Percentiles rank a stretch among this genome's conserved stretches.
Conservation (phyloP, 2,888 invertebrate genomes). For the Scaptomyza tumidula region DNA sequence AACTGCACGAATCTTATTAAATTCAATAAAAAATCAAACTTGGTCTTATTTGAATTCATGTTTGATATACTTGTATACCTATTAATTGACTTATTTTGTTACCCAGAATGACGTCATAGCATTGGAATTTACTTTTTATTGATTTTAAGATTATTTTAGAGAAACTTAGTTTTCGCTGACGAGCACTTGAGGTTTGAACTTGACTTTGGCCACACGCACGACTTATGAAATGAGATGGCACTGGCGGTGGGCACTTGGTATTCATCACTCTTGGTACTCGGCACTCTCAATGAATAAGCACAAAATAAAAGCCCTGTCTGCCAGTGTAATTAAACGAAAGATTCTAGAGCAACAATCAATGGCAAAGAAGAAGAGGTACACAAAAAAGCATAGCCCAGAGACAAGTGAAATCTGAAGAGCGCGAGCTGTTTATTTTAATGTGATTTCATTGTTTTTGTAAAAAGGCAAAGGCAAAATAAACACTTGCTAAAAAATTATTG, state of each 20-base stretch:
- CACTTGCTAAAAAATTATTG: conserved; percentile 37
- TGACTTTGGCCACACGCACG: conserved; percentile 65
- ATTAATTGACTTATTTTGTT: conserved; percentile 4
- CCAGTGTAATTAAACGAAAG: conserved; percentile 64
- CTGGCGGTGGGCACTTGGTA: conserved; percentile 12
- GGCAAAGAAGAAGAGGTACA: conserved; percentile 39
- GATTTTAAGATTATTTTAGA: conserved; percentile 9
- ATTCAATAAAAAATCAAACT: no score
- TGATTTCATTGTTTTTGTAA: conserved; percentile 8
- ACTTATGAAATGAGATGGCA: conserved; percentile 13
- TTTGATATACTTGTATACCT: no score
- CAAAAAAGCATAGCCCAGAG: conserved; percentile 51
- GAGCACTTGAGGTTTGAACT: conserved; percentile 60
- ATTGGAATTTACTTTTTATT: conserved; percentile 24
- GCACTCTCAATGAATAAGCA: conserved; percentile 50
- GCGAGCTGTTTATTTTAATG: conserved; percentile 4
- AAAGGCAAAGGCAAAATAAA: conserved; percentile 44
- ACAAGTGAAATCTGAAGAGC: conserved; percentile 74
- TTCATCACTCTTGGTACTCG: conserved; percentile 6
- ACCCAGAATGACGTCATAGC: conserved; percentile 59
- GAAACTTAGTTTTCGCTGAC: conserved; percentile 17
- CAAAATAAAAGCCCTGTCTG: conserved; percentile 26
- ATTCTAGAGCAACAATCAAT: conserved; percentile 76
- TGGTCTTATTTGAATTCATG: no score
- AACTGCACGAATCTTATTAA: no score